phyloP scores from a whole-genome alignment of 30 jellyfish, hydroid and myxozoan species.

The Rhopilema esculentum region DNA sequence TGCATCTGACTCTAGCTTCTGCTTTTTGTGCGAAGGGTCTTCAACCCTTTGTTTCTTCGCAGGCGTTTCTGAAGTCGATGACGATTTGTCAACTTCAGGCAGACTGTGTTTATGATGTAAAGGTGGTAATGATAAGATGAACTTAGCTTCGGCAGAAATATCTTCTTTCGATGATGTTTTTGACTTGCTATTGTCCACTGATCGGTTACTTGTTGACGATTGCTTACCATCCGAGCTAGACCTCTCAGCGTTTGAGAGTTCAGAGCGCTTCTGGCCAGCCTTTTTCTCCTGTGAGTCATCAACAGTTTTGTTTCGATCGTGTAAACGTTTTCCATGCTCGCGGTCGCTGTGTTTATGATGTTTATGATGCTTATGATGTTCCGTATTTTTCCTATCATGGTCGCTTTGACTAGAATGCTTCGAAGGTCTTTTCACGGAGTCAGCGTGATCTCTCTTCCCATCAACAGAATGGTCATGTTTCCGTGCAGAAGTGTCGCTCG shows the following conservation, averaged over 20 bases:
- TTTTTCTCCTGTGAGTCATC: slow-evolving; percentile 5
- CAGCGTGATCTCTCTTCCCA: slow-evolving; percentile 35
- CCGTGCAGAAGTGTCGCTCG: neutral
- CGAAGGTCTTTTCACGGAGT: slow-evolving; percentile 22
- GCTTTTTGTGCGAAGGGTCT: slow-evolving; percentile 32
- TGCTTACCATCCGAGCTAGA: slow-evolving; percentile 26
- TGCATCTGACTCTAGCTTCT: slow-evolving; percentile 29
- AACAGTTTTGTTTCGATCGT: slow-evolving; percentile 2
- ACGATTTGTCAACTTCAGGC: slow-evolving; percentile 36
- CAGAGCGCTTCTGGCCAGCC: slow-evolving; percentile 23
- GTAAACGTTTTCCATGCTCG: slow-evolving; percentile 28
- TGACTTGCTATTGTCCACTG: slow-evolving; percentile 27
- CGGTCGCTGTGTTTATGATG: slow-evolving; percentile 44
- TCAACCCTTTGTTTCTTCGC: slow-evolving; percentile 65
- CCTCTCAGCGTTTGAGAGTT: neutral
- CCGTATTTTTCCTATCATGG: slow-evolving; percentile 36
- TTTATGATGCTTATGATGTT: slow-evolving; percentile 67
- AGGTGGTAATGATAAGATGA: slow-evolving; percentile 47
- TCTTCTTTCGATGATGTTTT: slow-evolving; percentile 28
- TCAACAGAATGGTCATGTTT: slow-evolving; percentile 26
- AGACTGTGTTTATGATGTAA: slow-evolving; percentile 59
- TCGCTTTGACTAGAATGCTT: slow-evolving; percentile 30
- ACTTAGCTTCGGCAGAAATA: slow-evolving; percentile 57
- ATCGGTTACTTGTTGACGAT: slow-evolving; percentile 14
- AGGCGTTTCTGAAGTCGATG: slow-evolving; percentile 70